Evolutionary conservation across 2,888 invertebrate genomes (phyloP).

Genomic region (Cancer borealis): DNA sequence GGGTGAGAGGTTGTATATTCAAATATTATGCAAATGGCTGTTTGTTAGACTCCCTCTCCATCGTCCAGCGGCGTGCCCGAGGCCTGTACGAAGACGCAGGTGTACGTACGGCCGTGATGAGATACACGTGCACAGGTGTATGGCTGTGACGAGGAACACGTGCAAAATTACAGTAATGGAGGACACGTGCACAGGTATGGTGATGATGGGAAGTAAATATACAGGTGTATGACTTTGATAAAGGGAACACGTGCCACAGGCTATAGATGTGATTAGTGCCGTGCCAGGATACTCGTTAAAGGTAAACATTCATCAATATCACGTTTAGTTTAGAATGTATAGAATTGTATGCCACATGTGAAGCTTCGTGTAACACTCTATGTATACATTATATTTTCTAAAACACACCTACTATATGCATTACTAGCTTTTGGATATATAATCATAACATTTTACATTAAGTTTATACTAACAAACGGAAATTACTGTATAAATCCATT

Average conservation of each 20-base stretch:
- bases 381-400: not conserved
- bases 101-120: not conserved
- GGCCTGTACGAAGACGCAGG: not conserved
- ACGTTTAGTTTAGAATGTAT: not conserved
- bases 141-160: not conserved
- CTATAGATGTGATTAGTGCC: too few species aligned
- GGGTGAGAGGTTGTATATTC: slow-evolving; percentile 61
- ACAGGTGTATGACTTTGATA: not conserved
- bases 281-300: too few species aligned
- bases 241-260: not conserved
- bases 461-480: too few species aligned
- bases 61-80: slow-evolving; percentile 35
- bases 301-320: not conserved
- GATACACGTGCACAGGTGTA: not conserved
- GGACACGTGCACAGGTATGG: not conserved
- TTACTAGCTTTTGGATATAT: not conserved
- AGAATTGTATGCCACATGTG: not conserved
- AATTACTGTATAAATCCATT: too few species aligned
- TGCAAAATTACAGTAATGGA: not conserved
- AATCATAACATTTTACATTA: not conserved
- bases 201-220: not conserved
- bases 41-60: slow-evolving; percentile 22
- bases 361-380: not conserved
- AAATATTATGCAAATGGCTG: slow-evolving; percentile 61
- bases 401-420: not conserved